Conservation (phyloP, 2,113 vertebrate genomes). For the Circaetus cinerascens region DNA sequence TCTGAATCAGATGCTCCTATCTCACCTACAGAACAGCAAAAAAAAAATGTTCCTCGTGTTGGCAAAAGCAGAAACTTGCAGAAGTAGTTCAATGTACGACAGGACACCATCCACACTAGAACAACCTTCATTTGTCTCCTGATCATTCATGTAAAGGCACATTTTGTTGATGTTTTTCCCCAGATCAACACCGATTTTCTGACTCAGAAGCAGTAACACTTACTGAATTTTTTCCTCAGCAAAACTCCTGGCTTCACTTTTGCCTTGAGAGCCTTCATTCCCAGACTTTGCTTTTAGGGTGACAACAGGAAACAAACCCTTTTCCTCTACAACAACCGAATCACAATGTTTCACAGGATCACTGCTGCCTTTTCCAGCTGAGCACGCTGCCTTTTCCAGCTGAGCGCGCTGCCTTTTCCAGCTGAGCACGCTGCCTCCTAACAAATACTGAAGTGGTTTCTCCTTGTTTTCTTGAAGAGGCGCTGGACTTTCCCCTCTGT, state of each 20-base stretch:
- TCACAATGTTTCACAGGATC: neutral
- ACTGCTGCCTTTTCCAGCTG: neutral
- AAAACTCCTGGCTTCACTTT: neutral
- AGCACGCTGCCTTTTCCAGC: too few species aligned
- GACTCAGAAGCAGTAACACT: neutral
- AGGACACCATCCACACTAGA: neutral
- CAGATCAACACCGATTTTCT: neutral
- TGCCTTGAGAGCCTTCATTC: neutral
- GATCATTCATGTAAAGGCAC: neutral
- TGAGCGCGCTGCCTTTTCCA: neutral
- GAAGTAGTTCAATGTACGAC: accelerated
- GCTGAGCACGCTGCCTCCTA: accelerated
- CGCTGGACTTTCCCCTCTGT: neutral
- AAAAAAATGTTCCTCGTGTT: accelerated
- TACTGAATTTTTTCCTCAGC: neutral
- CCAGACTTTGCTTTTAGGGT: neutral
- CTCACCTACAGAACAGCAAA: neutral
- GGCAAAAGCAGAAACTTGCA: neutral
- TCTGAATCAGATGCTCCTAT: neutral
- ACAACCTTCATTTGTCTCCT: neutral
- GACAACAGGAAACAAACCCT: neutral
- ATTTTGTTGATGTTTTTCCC: neutral
- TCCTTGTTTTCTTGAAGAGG: neutral
- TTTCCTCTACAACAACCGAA: neutral
- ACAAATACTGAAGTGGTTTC: neutral